Evolutionary conservation across 2,888 invertebrate genomes (phyloP), one percentile per base, ranked within the genome.

Genomic region (Camponotus fellah): DNA sequence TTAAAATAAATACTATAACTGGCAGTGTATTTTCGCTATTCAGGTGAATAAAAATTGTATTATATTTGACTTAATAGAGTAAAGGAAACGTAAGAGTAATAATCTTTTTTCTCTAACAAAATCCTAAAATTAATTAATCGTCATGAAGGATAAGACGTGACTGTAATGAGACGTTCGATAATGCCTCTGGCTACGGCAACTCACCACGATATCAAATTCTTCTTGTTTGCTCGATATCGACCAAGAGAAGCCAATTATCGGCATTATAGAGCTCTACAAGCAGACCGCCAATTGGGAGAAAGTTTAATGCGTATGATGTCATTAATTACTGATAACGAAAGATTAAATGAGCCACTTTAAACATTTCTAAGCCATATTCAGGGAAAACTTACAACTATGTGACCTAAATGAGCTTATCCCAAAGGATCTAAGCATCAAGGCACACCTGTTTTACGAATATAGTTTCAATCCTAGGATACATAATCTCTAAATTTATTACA

Each of bases 261-360:
- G 34, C 14, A 32, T 76, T 65, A 76, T 6, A 0, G 12, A 49
- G 37, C 49, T 64, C 12, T 37, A 34, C 10, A 5, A 1, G 9
- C 65, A 43, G 40, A 53, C 43, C 32, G 40, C n/a, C 12, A 26
- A 76, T 76, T 26, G 26, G 1, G 26, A 37, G 64, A 65, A 76
- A 65, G 26, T 53, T 76, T 17, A 21, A 34, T 65, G 37, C 17
- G 65, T 76, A 12, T 26, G 12, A 12, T 40, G 12, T 53, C 49
- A 43, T 75, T 76, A 76, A 76, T 9, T 76, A 26, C 17, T 17
- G 60, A 60, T 53, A 65, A 53, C 14, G 34, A 34, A 75, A 76
- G 34, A n/a, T 65, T 64, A 76, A 74, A 17, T 26, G 26, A 34
- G 37, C 37, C 53, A 53, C 26, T 75, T 64, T 76, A 65, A 75